These are phyloP conservation scores for Lycocerus yunnanus DNA, from an alignment of 2,888 invertebrate species.

Conservation along the genomic window DNA sequence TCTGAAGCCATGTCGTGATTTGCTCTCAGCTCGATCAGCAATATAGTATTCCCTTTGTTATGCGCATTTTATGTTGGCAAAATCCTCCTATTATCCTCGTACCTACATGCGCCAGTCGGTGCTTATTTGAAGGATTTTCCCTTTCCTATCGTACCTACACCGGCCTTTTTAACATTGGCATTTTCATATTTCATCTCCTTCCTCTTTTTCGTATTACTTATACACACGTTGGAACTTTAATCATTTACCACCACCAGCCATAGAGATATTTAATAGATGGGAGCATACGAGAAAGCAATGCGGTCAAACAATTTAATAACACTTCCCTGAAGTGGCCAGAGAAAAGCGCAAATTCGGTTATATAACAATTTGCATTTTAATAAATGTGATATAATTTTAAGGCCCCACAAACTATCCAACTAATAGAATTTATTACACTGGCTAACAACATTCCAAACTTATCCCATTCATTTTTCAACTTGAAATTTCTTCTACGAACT, in stretches of 20 bases:
- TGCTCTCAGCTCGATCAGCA: slow-evolving; percentile 25
- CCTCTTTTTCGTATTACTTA: slow-evolving; percentile 12
- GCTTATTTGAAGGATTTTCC: slow-evolving; percentile 23
- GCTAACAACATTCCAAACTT: background rate
- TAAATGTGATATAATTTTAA: background rate
- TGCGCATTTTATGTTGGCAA: slow-evolving; percentile 23
- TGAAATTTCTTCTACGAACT: background rate
- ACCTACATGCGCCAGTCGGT: slow-evolving; percentile 18
- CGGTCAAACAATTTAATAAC: slow-evolving; percentile 17
- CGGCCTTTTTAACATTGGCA: slow-evolving; percentile 17
- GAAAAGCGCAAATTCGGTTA: slow-evolving; percentile 6
- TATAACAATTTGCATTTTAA: slow-evolving; percentile 3
- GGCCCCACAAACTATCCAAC: background rate
- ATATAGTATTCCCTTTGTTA: slow-evolving; percentile 29
- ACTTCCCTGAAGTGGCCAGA: slow-evolving; percentile 10
- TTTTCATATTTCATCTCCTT: slow-evolving; percentile 15
- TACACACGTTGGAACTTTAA: slow-evolving; percentile 15
- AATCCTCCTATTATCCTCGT: slow-evolving; percentile 22
- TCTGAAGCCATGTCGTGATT: slow-evolving; percentile 23
- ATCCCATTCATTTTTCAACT: background rate
- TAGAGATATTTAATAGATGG: slow-evolving; percentile 4
- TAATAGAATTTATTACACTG: background rate
- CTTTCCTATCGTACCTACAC: slow-evolving; percentile 9
- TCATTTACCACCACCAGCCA: slow-evolving; percentile 13
- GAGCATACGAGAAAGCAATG: slow-evolving; percentile 5